These are phyloP conservation scores for Stictonetta naevosa DNA, from an alignment of 2,113 vertebrate genomes.

Conservation along the genomic window DNA sequence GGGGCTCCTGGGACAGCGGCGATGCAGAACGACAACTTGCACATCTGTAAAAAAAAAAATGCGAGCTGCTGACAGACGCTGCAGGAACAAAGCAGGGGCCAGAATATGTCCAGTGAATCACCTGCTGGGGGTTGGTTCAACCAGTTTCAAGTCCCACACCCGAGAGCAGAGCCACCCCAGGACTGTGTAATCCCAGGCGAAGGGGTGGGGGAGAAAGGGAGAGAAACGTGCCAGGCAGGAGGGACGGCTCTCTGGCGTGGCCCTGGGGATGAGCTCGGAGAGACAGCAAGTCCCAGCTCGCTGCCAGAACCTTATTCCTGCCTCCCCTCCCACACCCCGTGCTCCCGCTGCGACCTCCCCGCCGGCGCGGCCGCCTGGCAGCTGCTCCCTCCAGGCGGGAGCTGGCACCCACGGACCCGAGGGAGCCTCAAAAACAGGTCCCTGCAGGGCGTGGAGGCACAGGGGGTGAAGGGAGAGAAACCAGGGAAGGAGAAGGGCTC, in stretches of 20 bases:
- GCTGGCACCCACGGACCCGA: neutral
- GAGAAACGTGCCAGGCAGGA: neutral
- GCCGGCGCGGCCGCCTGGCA: neutral
- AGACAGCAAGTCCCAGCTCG: neutral
- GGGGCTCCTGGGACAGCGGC: fast-evolving
- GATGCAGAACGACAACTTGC: fast-evolving
- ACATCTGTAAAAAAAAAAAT: fast-evolving
- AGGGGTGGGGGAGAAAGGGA: neutral
- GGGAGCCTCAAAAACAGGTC: neutral
- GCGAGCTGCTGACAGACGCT: neutral
- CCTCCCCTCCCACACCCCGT: neutral
- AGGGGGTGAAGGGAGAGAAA: neutral
- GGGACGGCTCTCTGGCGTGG: neutral
- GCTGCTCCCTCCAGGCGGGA: neutral
- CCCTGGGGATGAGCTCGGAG: neutral
- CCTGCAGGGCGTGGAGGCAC: fast-evolving
- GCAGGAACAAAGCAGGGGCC: neutral
- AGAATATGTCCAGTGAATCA: neutral
- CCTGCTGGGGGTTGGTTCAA: neutral
- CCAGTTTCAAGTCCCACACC: neutral
- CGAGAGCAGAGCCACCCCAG: neutral
- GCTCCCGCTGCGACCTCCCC: neutral
- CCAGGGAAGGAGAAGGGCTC: neutral
- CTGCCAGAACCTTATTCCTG: neutral
- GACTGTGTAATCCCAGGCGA: neutral